These are phyloP conservation scores for Varanus salvator DNA, from an alignment of 2,113 vertebrate species.

Conservation along the genomic window DNA sequence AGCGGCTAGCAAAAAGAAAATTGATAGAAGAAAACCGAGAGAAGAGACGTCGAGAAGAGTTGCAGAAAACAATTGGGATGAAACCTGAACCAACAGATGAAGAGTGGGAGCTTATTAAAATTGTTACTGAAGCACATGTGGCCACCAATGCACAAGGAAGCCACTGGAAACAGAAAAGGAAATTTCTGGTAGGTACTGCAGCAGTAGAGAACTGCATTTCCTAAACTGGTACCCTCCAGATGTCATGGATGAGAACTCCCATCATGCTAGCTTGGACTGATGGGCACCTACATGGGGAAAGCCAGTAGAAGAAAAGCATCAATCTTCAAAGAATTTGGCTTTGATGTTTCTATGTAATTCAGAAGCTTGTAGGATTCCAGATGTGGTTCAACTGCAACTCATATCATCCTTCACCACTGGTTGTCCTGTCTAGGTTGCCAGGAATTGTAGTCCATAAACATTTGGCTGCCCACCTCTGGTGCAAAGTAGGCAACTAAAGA, in stretches of 20 bases:
- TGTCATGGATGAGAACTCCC: neutral
- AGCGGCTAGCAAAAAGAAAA: constrained; percentile 94
- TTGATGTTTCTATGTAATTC: neutral
- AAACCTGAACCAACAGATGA: constrained; percentile 92
- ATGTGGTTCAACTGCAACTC: too few relatives aligned
- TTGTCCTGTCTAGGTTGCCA: too few relatives aligned
- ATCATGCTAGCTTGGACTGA: neutral
- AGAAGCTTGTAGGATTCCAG: too few relatives aligned
- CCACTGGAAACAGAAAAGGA: constrained; percentile 98
- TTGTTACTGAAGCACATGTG: constrained; percentile 95
- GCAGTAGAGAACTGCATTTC: neutral
- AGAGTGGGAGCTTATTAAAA: constrained; percentile 96
- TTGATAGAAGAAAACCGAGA: constrained; percentile 96
- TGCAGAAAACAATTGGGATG: constrained; percentile 91
- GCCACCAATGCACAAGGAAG: constrained; percentile 97
- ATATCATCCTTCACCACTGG: too few relatives aligned
- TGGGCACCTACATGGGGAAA: neutral
- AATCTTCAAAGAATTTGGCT: neutral
- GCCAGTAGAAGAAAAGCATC: neutral
- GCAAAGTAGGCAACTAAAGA: neutral
- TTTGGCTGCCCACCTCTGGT: too few relatives aligned
- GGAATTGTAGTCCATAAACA: too few relatives aligned
- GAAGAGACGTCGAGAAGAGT: constrained; percentile 89
- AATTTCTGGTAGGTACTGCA: constrained; percentile 92
- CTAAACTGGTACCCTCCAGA: neutral